Evolutionary conservation across 1,140 invertebrate species (phyloP).

Genomic region (Wasmannia auropunctata): DNA sequence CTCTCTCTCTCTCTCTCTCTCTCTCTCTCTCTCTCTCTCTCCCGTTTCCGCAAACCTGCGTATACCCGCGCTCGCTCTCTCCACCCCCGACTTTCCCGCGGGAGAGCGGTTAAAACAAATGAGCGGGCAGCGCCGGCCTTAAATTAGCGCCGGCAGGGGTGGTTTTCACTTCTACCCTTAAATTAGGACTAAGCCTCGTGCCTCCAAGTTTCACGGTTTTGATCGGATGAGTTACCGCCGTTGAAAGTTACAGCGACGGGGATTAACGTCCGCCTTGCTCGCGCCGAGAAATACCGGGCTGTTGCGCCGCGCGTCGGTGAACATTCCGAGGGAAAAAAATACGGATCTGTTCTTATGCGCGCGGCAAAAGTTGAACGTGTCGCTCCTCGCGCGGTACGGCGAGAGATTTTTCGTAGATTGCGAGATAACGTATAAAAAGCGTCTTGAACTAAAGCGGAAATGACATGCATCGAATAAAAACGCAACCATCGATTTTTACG

Average conservation of each 20-base stretch:
- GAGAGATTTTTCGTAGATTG: slow-evolving; percentile 6
- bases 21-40: neutral
- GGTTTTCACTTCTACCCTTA: slow-evolving; percentile 85
- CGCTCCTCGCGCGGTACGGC: neutral
- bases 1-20: neutral
- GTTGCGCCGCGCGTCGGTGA: slow-evolving; percentile 30
- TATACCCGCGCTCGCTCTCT: slow-evolving; percentile 42
- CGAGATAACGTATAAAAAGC: neutral
- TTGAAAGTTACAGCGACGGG: slow-evolving; percentile 70
- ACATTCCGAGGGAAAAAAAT: slow-evolving; percentile 17
- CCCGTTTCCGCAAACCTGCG: slow-evolving; percentile 42
- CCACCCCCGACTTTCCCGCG: slow-evolving; percentile 69
- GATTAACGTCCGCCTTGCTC: slow-evolving; percentile 58
- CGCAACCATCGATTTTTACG: neutral
- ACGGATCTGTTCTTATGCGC: slow-evolving; percentile 7
- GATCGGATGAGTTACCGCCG: slow-evolving; percentile 81
- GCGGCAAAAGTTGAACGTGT: slow-evolving; percentile 3
- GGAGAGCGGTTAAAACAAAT: slow-evolving; percentile 84
- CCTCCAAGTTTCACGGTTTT: slow-evolving; percentile 81
- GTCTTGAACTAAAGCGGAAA: neutral
- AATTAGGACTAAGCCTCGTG: slow-evolving; percentile 84
- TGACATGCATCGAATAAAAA: neutral
- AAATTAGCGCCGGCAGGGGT: slow-evolving; percentile 84
- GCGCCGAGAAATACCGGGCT: neutral
- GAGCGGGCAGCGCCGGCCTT: slow-evolving; percentile 83